Evolutionary conservation across 2,797 vertebrate species (phyloP), one percentile per base, ranked within the genome.

Genomic region (Meda fulgida): DNA sequence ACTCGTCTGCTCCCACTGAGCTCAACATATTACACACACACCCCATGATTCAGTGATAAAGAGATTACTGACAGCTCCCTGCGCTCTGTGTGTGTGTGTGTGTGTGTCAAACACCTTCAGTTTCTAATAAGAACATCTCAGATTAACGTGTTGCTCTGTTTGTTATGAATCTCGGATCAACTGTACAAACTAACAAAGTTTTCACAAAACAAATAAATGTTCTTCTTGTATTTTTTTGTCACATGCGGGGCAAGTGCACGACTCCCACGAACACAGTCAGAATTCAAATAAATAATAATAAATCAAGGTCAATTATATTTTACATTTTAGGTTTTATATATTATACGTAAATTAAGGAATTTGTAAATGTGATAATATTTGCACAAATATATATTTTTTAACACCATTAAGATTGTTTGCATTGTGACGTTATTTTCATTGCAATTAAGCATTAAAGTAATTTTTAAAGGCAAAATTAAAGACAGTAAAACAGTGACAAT

Each of bases 1-100:
- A 97, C 97, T 96, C 96, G 97, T 97, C 86, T 81, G 75, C 86
- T 88, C 83, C 78, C 86, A 76, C 83, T 80, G 69, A 23, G 73
- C 78, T 69, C 66, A 2, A 70, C 82, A 66, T 72, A 80, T 79
- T 75, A 80, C 78, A 81, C 84, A 65, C 60, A 75, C 43, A 60
- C 79, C 26, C 79, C 46, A 87, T 70, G 79, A 84, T 73, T 87
- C 88, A 87, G 83, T 78, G 83, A 70, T 85, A 84, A 80, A 84
- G 86, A 85, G 48, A 63, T 76, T 83, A 83, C 85, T 84, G 84
- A 82, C 86, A 84, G 84, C 72, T 79, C 84, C 71, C 73, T 69
- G 46, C 21, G 51, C 78, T 85, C 38, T 8, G 9, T 69, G 14
- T 60, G 3, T 72, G 46, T 40, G 70, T 36, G 66, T 70, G 70